phyloP scores from a whole-genome alignment of 2,797 vertebrate species.

The Myotis pilosus region DNA sequence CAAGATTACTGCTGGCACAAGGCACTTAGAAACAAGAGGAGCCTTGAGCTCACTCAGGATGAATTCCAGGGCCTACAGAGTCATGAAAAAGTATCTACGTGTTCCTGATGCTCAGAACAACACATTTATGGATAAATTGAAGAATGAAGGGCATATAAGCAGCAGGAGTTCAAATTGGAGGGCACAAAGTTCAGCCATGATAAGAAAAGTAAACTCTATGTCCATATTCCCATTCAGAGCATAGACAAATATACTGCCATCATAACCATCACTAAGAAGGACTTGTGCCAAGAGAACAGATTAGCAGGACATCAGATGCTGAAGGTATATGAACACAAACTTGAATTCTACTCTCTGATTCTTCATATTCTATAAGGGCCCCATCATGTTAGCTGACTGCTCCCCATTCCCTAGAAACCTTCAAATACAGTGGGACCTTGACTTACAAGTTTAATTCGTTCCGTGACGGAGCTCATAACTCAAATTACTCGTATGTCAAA shows the following conservation, averaged over 20 bases:
- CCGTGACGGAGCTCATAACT: no score
- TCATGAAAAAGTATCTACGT: neutral
- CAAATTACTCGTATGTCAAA: no score
- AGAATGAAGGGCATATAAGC: neutral
- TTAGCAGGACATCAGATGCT: neutral
- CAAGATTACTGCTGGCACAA: neutral
- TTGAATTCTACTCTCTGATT: neutral
- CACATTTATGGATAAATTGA: neutral
- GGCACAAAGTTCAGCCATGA: neutral
- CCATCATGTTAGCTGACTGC: neutral
- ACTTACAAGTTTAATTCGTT: no score
- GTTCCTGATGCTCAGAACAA: neutral
- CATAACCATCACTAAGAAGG: neutral
- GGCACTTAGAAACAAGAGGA: conserved; percentile 15
- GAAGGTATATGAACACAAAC: neutral
- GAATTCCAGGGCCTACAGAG: neutral
- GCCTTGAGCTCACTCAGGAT: neutral
- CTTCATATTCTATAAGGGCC: neutral
- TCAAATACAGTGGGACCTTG: neutral
- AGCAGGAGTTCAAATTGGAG: neutral
- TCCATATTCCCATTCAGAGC: neutral
- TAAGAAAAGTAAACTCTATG: neutral
- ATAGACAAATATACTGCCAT: neutral
- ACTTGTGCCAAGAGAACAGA: neutral
- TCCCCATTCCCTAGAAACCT: neutral